phyloP scores from a whole-genome alignment of 2,797 vertebrate species.

The Acipenser ruthenus region DNA sequence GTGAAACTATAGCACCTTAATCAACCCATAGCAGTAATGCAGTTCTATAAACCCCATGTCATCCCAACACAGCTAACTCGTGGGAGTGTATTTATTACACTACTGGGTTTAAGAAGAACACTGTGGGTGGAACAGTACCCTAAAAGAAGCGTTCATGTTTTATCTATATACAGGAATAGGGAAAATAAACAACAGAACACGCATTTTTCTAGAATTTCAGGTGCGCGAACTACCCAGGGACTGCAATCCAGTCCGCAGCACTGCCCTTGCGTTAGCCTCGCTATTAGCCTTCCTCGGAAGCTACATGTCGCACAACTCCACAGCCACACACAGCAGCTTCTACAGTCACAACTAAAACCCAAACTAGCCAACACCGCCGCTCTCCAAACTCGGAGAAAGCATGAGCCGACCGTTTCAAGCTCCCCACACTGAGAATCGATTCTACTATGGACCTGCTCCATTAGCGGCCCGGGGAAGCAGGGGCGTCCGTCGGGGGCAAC shows the following conservation, averaged over 20 bases:
- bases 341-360: slow-evolving; percentile 54
- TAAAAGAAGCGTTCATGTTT: too few relatives aligned
- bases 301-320: slow-evolving; percentile 3
- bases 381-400: slow-evolving; percentile 57
- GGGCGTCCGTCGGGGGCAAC: slow-evolving; percentile 6
- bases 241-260: neutral
- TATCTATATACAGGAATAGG: too few relatives aligned
- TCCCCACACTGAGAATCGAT: slow-evolving; percentile 76
- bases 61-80: too few relatives aligned
- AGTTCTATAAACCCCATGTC: too few relatives aligned
- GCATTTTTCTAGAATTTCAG: too few relatives aligned
- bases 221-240: too few relatives aligned
- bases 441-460: slow-evolving; percentile 71
- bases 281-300: slow-evolving; percentile 8
- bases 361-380: slow-evolving; percentile 54
- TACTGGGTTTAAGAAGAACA: too few relatives aligned
- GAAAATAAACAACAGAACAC: too few relatives aligned
- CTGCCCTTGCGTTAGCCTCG: neutral
- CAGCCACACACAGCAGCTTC: slow-evolving; percentile 54
- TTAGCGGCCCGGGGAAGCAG: slow-evolving; percentile 38
- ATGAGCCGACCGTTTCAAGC: slow-evolving; percentile 68
- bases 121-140: too few relatives aligned
- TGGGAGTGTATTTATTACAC: too few relatives aligned
- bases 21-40: too few relatives aligned
- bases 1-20: too few relatives aligned